These are phyloP conservation scores for Ceratina japonica DNA, from an alignment of 1,140 invertebrate genomes.

Conservation along the genomic window DNA sequence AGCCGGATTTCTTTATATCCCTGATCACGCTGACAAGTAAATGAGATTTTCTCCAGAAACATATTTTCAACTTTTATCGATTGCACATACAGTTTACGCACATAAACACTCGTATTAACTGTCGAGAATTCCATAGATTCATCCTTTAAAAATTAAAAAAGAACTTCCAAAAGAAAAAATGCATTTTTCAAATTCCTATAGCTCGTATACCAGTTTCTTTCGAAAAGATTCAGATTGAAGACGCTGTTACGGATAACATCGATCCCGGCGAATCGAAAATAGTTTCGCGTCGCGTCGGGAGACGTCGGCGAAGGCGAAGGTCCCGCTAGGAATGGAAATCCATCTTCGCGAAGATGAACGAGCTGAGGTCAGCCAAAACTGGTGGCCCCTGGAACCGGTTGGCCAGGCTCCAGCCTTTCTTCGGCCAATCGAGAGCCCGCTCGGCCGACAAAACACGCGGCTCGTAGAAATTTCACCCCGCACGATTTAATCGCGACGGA, in stretches of 20 bases:
- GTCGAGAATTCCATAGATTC: no score
- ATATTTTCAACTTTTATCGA: no score
- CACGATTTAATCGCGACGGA: not conserved
- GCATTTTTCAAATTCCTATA: no score
- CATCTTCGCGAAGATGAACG: not conserved
- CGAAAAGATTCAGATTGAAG: no score
- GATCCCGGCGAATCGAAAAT: not conserved
- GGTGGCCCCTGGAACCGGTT: not conserved
- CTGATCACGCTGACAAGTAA: not conserved
- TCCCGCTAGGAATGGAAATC: not conserved
- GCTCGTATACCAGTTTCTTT: no score
- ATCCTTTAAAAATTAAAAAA: no score
- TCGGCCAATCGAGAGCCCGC: conserved; percentile 2
- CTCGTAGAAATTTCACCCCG: not conserved
- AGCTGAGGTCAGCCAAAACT: conserved; percentile 2
- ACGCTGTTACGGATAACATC: no score
- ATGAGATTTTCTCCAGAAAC: not conserved
- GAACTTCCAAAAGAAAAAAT: no score
- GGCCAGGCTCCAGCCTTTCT: not conserved
- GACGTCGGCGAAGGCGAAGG: not conserved
- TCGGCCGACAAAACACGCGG: not conserved
- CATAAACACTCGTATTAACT: no score
- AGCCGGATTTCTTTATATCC: not conserved
- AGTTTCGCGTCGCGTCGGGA: not conserved
- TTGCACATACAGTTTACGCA: no score